Percentiles rank a stretch among this genome's conserved stretches.
Evolutionary conservation across 2,888 invertebrate genomes (phyloP).

Genomic region (Tiliacea aurago): DNA sequence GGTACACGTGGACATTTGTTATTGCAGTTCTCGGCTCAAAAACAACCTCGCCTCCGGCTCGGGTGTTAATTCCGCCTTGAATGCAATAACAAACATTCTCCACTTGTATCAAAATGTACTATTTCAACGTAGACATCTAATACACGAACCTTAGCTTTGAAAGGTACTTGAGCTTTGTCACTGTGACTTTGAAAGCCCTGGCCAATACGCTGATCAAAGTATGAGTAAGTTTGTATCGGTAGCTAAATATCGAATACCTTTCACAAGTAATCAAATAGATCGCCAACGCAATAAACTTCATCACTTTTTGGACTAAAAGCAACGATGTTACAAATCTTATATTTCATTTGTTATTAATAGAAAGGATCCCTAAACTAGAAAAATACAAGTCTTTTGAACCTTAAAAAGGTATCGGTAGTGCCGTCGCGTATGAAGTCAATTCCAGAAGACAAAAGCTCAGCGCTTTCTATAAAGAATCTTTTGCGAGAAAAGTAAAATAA

Average conservation of each 20-base stretch:
- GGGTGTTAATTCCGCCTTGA: too few species aligned
- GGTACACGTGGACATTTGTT: too few species aligned
- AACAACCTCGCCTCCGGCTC: too few species aligned
- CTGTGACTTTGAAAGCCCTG: not conserved
- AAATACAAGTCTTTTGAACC: not conserved
- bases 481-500: constrained; percentile 19
- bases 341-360: constrained; percentile 12
- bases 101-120: too few species aligned
- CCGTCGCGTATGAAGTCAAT: constrained; percentile 43
- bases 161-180: not conserved
- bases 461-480: constrained; percentile 21
- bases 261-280: constrained; percentile 1
- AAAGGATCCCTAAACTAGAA: not conserved
- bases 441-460: constrained; percentile 29
- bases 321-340: not conserved
- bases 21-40: too few species aligned
- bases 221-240: not conserved
- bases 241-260: not conserved
- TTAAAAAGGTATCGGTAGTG: constrained; percentile 23
- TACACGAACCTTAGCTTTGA: not conserved
- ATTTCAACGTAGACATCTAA: not conserved
- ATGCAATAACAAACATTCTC: too few species aligned
- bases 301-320: not conserved
- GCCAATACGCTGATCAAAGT: not conserved
- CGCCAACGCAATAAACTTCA: not conserved